Conservation (phyloP, 2,113 vertebrate species). For the Castor canadensis region DNA sequence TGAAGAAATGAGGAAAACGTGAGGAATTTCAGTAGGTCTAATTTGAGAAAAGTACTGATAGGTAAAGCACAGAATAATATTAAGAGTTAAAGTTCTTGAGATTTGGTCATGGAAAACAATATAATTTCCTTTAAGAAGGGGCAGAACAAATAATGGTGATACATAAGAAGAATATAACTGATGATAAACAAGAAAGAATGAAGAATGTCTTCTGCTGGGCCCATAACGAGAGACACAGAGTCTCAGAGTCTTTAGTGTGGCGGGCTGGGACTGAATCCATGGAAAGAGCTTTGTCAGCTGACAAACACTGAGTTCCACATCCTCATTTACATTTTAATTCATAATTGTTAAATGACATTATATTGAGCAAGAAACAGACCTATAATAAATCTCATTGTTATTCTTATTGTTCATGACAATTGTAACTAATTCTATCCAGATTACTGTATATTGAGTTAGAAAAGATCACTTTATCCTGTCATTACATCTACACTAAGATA, state of each 20-base stretch:
- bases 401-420: conserved; percentile 53
- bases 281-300: background rate
- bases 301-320: background rate
- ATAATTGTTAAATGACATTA: conserved; percentile 63
- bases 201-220: background rate
- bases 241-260: background rate
- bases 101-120: background rate
- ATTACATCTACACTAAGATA: conserved; percentile 29
- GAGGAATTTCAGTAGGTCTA: background rate
- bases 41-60: background rate
- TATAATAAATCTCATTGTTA: background rate
- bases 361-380: background rate
- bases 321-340: conserved; percentile 37
- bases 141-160: background rate
- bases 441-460: background rate
- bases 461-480: conserved; percentile 24
- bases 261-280: background rate
- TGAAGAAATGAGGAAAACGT: background rate
- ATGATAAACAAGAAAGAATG: background rate
- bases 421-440: background rate
- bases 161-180: background rate
- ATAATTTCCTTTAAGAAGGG: background rate
- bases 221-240: background rate
- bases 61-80: background rate
- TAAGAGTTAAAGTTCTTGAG: background rate